Evolutionary conservation across 2,113 vertebrate species (phyloP).

Genomic region (human (Homo sapiens)): GRCh38 chr2:161960501-161961000

Average conservation of each 20-base stretch:
- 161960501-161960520: too few relatives aligned
- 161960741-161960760: background rate
- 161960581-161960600: too few relatives aligned
- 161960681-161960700: too few relatives aligned
- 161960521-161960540: too few relatives aligned
- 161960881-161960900: background rate
- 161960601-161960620: too few relatives aligned
- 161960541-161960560: too few relatives aligned
- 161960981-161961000: conserved; percentile 23
- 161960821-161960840: background rate
- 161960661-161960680: too few relatives aligned
- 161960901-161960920: conserved; percentile 31
- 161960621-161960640: too few relatives aligned
- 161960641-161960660: too few relatives aligned
- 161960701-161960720: too few relatives aligned
- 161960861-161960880: background rate
- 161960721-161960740: too few relatives aligned
- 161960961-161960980: conserved; percentile 45
- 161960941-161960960: background rate
- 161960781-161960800: background rate
- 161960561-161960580: too few relatives aligned
- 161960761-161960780: background rate
- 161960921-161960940: background rate
- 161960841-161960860: background rate
- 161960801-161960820: background rate